Conservation (phyloP, 2,888 invertebrate species). For the Electrophaes corylata region DNA sequence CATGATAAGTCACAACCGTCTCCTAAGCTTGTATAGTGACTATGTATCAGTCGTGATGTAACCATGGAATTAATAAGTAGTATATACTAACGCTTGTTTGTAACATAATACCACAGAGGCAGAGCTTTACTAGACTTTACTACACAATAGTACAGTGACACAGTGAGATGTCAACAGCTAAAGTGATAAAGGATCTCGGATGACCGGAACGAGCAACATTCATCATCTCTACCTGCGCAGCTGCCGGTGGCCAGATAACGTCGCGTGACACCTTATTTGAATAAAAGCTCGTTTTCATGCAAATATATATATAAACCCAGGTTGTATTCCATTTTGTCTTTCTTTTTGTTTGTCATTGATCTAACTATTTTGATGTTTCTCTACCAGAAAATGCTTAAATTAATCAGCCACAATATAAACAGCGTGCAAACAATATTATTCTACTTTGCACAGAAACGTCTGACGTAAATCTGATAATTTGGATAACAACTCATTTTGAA, state of each 20-base stretch:
- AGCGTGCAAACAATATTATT: too few species aligned
- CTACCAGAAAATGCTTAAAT: too few species aligned
- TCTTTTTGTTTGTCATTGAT: not conserved
- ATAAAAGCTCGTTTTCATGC: constrained; percentile 25
- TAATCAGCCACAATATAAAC: too few species aligned
- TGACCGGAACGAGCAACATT: constrained; percentile 23
- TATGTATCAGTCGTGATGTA: not conserved
- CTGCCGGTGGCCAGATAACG: constrained; percentile 37
- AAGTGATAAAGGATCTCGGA: constrained; percentile 25
- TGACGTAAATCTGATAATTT: too few species aligned
- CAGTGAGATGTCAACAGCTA: constrained; percentile 2
- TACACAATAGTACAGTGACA: constrained; percentile 6
- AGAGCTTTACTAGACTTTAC: not conserved
- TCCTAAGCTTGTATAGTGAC: not conserved
- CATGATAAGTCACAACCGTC: not conserved
- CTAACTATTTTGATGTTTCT: not conserved
- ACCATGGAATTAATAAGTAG: too few species aligned
- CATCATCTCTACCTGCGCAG: constrained; percentile 29
- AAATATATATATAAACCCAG: not conserved
- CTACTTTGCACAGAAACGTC: too few species aligned
- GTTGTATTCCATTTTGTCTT: not conserved
- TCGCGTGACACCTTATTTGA: constrained; percentile 29
- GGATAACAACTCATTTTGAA: too few species aligned
- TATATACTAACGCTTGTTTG: too few species aligned
- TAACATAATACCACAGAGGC: not conserved